Evolutionary conservation across 1,140 invertebrate genomes (phyloP), one percentile per base, ranked within the genome.

Genomic region (Mactra quadrangularis): DNA sequence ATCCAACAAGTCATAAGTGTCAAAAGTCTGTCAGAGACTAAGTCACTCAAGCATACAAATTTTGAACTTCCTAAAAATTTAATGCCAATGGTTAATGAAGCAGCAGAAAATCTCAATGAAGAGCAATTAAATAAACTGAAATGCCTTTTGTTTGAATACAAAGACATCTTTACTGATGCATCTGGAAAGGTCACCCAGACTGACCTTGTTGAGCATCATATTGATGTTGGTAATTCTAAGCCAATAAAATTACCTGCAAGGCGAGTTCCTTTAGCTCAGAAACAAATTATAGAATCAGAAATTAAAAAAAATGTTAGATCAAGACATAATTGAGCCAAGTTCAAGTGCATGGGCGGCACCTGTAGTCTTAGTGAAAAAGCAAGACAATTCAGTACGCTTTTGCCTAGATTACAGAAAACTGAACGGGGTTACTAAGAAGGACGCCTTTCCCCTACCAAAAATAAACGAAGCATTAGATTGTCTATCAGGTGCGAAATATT

Each of bases 321-420:
- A 60, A 38, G 86, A 84, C n/a, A 78, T 92, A 33, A 88, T 91
- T 31, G 84, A 89, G 45, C 82, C 76, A 29, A 70, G 82, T 27
- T 83, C 52, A 19, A 84, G 85, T 35, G 86, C 90, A 0, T 92
- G 86, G 85, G 83, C 86, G 3, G 87, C 94, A 2, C 94, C 94
- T 0, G 85, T 95, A 25, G 94, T 95, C 0, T 86, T 91, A 3
- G 92, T 94, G 0, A 52, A 88, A 25, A 94, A 94, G 81, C 55
- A 88, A 0, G 88, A 94, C 85, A 93, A 92, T 19, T 83, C 87
- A n/a, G 84, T 93, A 33, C 79, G 94, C 87, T 53, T 95, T 22
- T 94, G 94, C 86, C 92, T 88, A 1, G 94, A 95, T 87, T 94
- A 93, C 88, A 93, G 84, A 22, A 81, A 59, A 33, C 52, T 88